Percentiles rank a stretch among this genome's conserved stretches.
phyloP scores from a whole-genome alignment of 2,113 vertebrate species.

The Psephotus haematonotus region DNA sequence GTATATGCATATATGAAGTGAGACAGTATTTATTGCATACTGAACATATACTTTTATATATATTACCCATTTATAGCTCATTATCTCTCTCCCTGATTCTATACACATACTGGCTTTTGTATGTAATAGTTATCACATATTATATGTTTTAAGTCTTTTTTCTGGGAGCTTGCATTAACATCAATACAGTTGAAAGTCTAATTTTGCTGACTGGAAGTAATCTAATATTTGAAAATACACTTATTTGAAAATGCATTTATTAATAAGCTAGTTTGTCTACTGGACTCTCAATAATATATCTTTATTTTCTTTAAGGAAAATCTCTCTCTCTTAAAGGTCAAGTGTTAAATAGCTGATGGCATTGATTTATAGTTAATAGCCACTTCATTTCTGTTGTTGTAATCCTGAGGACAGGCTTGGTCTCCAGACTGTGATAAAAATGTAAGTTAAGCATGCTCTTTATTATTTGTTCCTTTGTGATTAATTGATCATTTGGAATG shows the following conservation, averaged over 20 bases:
- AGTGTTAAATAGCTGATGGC: conserved; percentile 6
- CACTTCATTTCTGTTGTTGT: conserved; percentile 26
- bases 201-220: neutral
- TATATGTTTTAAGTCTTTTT: neutral
- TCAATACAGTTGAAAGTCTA: neutral
- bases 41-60: neutral
- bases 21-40: neutral
- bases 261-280: neutral
- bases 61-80: neutral
- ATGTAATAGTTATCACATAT: neutral
- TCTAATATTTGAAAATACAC: neutral
- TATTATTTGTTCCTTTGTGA: conserved; percentile 39
- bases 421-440: conserved; percentile 47
- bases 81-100: neutral
- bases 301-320: conserved; percentile 10
- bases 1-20: neutral
- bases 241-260: neutral
- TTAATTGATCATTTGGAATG: conserved; percentile 52
- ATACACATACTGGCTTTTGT: neutral
- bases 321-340: conserved; percentile 19
- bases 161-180: neutral
- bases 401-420: conserved; percentile 11
- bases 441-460: conserved; percentile 11
- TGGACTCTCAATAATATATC: neutral
- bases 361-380: conserved; percentile 17